These are phyloP conservation scores for Macropus fuliginosus DNA, from an alignment of 2,797 vertebrate species.

Conservation along the genomic window DNA sequence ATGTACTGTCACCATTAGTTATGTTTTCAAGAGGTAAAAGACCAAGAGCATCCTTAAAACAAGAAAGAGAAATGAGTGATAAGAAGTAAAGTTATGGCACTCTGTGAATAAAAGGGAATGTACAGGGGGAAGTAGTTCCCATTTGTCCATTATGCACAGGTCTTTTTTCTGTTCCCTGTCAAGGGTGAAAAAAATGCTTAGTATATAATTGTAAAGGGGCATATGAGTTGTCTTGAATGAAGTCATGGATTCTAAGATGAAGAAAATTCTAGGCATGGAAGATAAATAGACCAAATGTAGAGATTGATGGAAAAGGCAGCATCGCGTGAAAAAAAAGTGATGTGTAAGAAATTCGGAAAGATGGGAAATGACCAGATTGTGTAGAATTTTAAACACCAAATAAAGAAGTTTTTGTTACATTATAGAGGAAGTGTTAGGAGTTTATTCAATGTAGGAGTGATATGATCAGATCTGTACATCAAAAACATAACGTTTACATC, in stretches of 20 bases:
- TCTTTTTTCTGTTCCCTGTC: not conserved
- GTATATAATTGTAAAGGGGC: not conserved
- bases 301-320: not conserved
- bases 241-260: not conserved
- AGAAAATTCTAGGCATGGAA: not conserved
- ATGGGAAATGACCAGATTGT: not conserved
- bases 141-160: not conserved
- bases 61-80: not conserved
- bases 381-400: not conserved
- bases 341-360: not conserved
- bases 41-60: constrained; percentile 13
- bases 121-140: not conserved
- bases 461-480: not conserved
- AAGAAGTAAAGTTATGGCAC: not conserved
- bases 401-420: not conserved
- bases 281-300: not conserved
- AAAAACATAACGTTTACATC: not conserved
- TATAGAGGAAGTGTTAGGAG: not conserved
- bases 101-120: too few relatives aligned
- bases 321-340: not conserved
- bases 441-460: not conserved
- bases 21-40: constrained; percentile 36
- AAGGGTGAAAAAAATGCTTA: not conserved
- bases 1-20: constrained; percentile 55
- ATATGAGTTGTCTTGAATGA: not conserved